Base-by-base conservation (phyloP, 2,888 invertebrate genomes). In the Eretmocerus hayati region DNA sequence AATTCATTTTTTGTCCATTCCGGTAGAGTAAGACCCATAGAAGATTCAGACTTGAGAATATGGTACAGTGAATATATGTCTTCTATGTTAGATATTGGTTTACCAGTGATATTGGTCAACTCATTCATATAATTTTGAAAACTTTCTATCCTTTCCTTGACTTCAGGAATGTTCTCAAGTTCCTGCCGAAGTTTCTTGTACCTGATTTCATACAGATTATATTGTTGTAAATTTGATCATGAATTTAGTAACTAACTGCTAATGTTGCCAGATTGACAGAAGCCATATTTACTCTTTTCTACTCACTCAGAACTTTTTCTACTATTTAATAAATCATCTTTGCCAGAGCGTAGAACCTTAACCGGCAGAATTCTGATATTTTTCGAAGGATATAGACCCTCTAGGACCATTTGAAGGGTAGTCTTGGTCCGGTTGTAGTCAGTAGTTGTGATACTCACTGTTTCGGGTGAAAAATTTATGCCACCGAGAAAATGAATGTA, bases 1-100 rank as follows among this genome's bases (percentile, higher is more conserved):
- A 65, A 66, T 2, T 79, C 75, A 35, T 75, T 74, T 54, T 73
- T 72, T 4, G 77, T 75, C 80, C 80, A 80, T 61, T 74, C 71
- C 9, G 80, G 80, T 59, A 77, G 75, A 2, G 74, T 64, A 50
- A 78, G 72, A 66, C 76, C 75, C 54, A 77, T 76, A 43, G 76
- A 74, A 33, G 72, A 72, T 74, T 78, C 63, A 5, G 71, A 66
- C 54, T 60, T 64, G 13, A 74, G 53, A 18, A 63, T 51, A 32
- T 60, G 57, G 46, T 62, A 61, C 2, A 64, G 40, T 36, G 56
- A 50, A 33, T 59, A 60, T 54, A 64, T 49, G 32, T 62, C 57
- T 5, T 45, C 55, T 3, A 56, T 45, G 31, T 42, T 51, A 1
- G 33, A 37, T 6, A 62, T 57, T 2, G 19, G 8, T 36, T 57